A percentile compares a stretch with the other conserved stretches of the same genome.
Evolutionary conservation across 2,888 invertebrate genomes (phyloP).

Genomic region (Steinernema scapterisci): DNA sequence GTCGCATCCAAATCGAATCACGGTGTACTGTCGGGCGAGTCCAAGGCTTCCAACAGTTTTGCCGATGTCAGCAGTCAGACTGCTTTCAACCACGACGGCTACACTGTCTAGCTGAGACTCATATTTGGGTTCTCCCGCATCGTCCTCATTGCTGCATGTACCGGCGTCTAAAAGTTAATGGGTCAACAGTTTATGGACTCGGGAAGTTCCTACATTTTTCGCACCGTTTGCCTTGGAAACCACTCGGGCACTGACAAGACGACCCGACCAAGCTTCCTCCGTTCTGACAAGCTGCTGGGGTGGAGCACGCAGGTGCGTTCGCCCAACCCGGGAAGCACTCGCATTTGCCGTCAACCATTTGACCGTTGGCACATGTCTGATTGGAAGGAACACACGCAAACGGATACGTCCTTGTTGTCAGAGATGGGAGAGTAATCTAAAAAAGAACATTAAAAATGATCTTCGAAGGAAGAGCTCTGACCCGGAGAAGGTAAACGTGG

Average conservation of each 20-base stretch:
- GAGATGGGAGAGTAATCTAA: not conserved
- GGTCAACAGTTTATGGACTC: no score
- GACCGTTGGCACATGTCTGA: not conserved
- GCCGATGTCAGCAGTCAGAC: not conserved
- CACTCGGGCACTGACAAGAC: not conserved
- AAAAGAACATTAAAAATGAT: not conserved
- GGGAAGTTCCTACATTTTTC: conserved; percentile 9
- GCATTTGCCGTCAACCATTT: not conserved
- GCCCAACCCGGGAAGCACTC: not conserved
- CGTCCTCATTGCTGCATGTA: not conserved
- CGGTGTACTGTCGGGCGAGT: conserved; percentile 8
- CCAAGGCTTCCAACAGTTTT: not conserved
- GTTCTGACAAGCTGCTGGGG: not conserved
- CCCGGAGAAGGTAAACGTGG: not conserved
- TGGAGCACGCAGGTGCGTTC: not conserved
- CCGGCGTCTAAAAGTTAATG: no score
- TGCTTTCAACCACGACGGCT: not conserved
- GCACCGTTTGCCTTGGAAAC: not conserved
- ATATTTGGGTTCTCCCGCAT: not conserved
- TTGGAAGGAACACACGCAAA: conserved; percentile 15
- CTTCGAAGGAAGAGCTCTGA: not conserved
- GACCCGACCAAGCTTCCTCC: not conserved
- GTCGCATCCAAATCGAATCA: not conserved
- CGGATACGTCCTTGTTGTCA: conserved; percentile 14
- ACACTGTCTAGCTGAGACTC: not conserved